A percentile compares a stretch with the other conserved stretches of the same genome.
These are phyloP conservation scores for Sciurus carolinensis DNA, from an alignment of 2,797 vertebrate species.

Conservation along the genomic window DNA sequence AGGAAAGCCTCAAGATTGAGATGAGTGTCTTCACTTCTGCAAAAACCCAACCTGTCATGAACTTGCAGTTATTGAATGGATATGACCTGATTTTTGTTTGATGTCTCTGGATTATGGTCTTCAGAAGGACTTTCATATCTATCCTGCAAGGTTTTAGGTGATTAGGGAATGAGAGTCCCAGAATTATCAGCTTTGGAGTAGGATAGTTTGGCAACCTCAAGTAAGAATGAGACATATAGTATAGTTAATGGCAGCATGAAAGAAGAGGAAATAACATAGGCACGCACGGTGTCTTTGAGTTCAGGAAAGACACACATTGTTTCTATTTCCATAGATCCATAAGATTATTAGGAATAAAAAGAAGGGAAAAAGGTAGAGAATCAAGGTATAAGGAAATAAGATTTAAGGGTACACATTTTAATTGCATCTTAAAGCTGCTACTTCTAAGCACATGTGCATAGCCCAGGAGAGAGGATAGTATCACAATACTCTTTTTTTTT, in stretches of 20 bases:
- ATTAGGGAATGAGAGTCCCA: neutral
- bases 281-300: neutral
- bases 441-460: neutral
- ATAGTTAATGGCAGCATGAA: neutral
- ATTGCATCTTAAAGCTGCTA: neutral
- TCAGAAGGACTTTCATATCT: neutral
- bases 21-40: neutral
- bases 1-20: neutral
- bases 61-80: neutral
- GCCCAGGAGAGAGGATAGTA: neutral
- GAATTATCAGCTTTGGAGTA: neutral
- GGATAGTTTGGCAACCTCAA: neutral
- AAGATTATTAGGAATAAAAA: neutral
- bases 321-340: neutral
- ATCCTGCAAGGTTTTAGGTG: neutral
- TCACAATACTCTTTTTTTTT: neutral
- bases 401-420: conserved; percentile 13
- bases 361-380: neutral
- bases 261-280: neutral
- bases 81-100: neutral
- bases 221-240: neutral
- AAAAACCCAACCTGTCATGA: neutral
- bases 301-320: neutral
- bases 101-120: neutral
- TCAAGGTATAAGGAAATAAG: neutral